phyloP scores from a whole-genome alignment of 2,113 vertebrate genomes.

The Calidris pygmaea region DNA sequence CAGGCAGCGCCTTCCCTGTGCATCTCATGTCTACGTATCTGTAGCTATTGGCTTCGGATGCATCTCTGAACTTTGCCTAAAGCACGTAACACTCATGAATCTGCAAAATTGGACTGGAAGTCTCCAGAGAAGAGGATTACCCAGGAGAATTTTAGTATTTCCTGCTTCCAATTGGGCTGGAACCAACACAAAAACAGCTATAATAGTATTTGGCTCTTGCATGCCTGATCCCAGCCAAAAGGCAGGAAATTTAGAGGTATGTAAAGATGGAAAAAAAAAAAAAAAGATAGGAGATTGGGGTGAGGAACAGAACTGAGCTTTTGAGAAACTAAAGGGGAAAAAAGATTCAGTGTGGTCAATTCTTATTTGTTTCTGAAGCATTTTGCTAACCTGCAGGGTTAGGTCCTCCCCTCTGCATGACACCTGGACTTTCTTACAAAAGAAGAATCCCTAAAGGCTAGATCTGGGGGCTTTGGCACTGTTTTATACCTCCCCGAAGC shows the following conservation, averaged over 20 bases:
- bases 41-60: not conserved
- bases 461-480: not conserved
- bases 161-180: conserved; percentile 64
- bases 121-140: conserved; percentile 62
- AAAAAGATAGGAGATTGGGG: not conserved
- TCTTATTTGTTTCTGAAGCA: conserved; percentile 12
- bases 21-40: not conserved
- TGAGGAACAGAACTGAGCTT: not conserved
- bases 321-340: not conserved
- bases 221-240: conserved; percentile 16
- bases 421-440: not conserved
- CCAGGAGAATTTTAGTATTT: conserved; percentile 62
- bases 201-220: conserved; percentile 46
- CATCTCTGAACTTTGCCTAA: conserved; percentile 42
- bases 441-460: not conserved
- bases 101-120: conserved; percentile 55
- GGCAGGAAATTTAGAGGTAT: conserved; percentile 54
- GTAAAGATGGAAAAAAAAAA: not conserved
- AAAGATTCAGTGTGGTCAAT: not conserved
- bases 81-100: conserved; percentile 60
- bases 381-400: not conserved
- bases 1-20: not conserved
- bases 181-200: conserved; percentile 55
- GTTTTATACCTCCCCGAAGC: not conserved
- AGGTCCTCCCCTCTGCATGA: not conserved